These are phyloP conservation scores for Ylistrum balloti DNA, from an alignment of 1,140 invertebrate species.

Conservation along the genomic window DNA sequence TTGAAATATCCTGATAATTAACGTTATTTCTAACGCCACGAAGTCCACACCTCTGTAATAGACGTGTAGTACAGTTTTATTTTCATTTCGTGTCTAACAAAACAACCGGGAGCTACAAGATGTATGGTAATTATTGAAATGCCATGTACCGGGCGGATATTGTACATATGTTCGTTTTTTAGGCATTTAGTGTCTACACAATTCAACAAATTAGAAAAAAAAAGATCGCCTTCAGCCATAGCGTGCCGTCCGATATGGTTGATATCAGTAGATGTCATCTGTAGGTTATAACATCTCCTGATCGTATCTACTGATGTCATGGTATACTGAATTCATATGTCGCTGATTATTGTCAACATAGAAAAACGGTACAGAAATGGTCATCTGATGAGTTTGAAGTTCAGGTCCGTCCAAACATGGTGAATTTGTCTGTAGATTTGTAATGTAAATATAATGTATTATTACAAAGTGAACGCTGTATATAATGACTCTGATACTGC, in stretches of 20 bases:
- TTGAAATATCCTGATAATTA: too few relatives aligned
- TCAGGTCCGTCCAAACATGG: too few relatives aligned
- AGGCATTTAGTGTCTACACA: not conserved
- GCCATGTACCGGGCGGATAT: not conserved
- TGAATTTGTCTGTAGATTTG: too few relatives aligned
- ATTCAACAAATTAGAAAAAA: not conserved
- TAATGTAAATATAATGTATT: too few relatives aligned
- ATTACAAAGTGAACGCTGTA: too few relatives aligned
- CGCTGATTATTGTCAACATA: not conserved
- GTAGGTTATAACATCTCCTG: not conserved
- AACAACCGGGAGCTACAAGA: not conserved
- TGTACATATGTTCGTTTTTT: not conserved
- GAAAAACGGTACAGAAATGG: too few relatives aligned
- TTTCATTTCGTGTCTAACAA: not conserved
- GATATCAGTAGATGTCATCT: not conserved
- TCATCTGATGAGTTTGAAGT: too few relatives aligned
- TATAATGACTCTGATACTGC: too few relatives aligned
- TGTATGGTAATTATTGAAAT: not conserved
- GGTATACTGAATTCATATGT: not conserved
- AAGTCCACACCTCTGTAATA: too few relatives aligned
- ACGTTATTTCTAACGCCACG: too few relatives aligned
- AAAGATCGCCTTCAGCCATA: not conserved
- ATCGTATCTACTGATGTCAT: not conserved
- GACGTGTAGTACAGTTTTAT: not conserved
- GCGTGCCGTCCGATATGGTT: too few relatives aligned